Evolutionary conservation across 2,797 vertebrate species (phyloP).

Genomic region (Hemibagrus guttatus): DNA sequence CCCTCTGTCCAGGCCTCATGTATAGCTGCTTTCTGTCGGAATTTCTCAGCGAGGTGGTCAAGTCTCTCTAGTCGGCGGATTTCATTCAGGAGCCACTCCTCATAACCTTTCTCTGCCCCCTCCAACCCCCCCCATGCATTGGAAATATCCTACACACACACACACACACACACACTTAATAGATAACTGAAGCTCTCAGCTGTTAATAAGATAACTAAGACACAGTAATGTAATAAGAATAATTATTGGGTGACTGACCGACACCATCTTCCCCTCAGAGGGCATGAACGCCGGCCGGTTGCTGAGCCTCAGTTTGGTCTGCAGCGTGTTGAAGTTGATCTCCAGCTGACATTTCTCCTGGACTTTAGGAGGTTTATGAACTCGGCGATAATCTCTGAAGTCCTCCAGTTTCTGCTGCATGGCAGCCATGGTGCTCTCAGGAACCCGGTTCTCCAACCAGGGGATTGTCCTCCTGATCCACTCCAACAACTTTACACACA

Average conservation of each 20-base stretch:
- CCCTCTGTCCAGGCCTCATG: conserved; percentile 95
- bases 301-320: conserved; percentile 97
- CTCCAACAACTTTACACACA: conserved; percentile 83
- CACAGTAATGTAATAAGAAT: neutral
- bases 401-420: conserved; percentile 99
- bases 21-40: conserved; percentile 96
- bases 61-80: conserved; percentile 94
- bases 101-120: conserved; percentile 96
- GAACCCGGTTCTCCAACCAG: conserved; percentile 93
- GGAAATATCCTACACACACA: conserved; percentile 85
- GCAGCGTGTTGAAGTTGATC: conserved; percentile 99
- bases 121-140: conserved; percentile 93
- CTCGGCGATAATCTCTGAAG: conserved; percentile 93
- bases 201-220: neutral
- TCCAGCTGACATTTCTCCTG: conserved; percentile 99
- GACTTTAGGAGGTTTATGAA: conserved; percentile 97
- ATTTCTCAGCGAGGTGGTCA: conserved; percentile 97
- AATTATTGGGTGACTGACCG: conserved; percentile 53
- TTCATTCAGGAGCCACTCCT: conserved; percentile 97
- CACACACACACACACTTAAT: conserved; percentile 69
- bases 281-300: conserved; percentile 98
- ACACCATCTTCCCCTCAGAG: conserved; percentile 97
- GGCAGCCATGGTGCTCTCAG: conserved; percentile 98
- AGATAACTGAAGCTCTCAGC: too few relatives aligned
- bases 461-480: conserved; percentile 98